Conservation (phyloP, 2,888 invertebrate genomes). For the Leptopilina myrica region DNA sequence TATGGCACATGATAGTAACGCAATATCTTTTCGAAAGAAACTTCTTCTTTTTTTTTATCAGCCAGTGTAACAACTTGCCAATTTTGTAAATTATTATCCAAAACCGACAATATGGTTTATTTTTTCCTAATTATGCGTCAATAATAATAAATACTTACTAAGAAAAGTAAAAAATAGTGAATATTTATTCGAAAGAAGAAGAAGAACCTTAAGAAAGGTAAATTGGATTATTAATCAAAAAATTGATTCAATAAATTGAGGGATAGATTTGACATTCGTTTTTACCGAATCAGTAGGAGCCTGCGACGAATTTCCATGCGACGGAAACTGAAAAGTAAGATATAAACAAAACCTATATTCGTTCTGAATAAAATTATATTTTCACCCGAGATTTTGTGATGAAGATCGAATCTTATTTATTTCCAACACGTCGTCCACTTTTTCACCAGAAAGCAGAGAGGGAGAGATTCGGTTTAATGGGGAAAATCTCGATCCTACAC, state of each 20-base stretch:
- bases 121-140: too few relatives aligned
- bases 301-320: too few relatives aligned
- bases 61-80: conserved; percentile 2
- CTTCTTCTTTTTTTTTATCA: conserved; percentile 12
- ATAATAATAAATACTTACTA: too few relatives aligned
- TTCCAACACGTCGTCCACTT: conserved; percentile 25
- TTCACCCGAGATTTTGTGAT: background rate
- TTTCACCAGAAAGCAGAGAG: background rate
- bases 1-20: conserved; percentile 58
- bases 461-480: conserved; percentile 7
- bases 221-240: too few relatives aligned
- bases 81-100: background rate
- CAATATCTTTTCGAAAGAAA: conserved; percentile 46
- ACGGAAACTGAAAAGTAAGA: too few relatives aligned
- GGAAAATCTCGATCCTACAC: conserved; percentile 34
- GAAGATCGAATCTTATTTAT: conserved; percentile 24
- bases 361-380: background rate
- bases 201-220: too few relatives aligned
- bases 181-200: too few relatives aligned
- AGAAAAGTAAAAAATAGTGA: too few relatives aligned
- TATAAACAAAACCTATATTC: too few relatives aligned
- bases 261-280: too few relatives aligned
- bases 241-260: too few relatives aligned
- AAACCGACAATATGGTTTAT: background rate
- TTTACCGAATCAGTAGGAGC: too few relatives aligned